Base-by-base conservation (phyloP, 2,113 vertebrate species). In the Monarcha castaneiventris region DNA sequence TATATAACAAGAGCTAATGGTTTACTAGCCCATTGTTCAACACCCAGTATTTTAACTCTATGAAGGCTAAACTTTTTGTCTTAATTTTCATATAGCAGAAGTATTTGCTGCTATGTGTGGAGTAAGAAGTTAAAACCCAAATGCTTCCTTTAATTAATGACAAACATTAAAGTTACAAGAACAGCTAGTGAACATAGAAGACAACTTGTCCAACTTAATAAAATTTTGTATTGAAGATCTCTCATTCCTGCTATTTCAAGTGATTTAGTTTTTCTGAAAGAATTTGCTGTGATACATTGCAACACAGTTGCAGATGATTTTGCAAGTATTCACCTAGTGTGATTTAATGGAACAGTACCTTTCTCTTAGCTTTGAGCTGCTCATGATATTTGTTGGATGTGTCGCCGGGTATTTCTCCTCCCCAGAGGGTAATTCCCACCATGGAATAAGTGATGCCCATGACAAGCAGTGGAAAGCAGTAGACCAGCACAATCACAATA, bases 381-480 rank as follows among this genome's bases (percentile, higher is more conserved):
- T 99, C 99, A 0, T 99, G 99, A 44, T 99, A 99, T 94, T 99
- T 99, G 96, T 99, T 94, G 52, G 98, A 99, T 17, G 99, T 99
- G 84, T 99, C 98, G 9, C 99, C 99, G 16, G 99, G 99, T 95
- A 99, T 99, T 96, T 99, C 98, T 83, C 99, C 99, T 95, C 99
- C 99, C 99, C 99, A 99, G 68, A 99, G 98, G 1, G 99, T 99
- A 96, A 99, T 87, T 63, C 99, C 99, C 41, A 99, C 98, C n/a
- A 99, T 98, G 88, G 99, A 99, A 90, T 99, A 99, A 59, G 98
- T 99, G 97, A 99, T 98, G 27, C 98, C 99, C 99, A 99, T 99
- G 92, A 99, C 97, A 92, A 99, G 98, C 86, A 99, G 95, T 11
- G 99, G 99, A 94, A 99, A 98, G 87, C 98, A 96, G 82, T 99